Evolutionary conservation across 1,140 invertebrate species (phyloP).

Genomic region (Bombus huntii): DNA sequence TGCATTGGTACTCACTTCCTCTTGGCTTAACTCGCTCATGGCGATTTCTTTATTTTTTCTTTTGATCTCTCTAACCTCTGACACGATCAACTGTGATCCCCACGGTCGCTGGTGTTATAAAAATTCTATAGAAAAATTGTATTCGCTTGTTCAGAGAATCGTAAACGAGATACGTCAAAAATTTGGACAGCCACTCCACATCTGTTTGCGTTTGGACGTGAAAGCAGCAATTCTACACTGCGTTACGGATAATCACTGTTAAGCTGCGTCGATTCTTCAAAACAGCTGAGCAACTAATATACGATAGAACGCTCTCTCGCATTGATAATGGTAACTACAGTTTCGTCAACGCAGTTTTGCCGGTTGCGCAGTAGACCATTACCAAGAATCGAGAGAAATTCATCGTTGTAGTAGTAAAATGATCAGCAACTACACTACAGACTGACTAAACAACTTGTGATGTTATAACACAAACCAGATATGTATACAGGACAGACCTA

Average conservation of each 20-base stretch:
- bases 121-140: constrained; percentile 31
- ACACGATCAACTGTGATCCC: constrained; percentile 11
- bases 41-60: constrained; percentile 59
- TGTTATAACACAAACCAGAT: no score
- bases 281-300: constrained; percentile 76
- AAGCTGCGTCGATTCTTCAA: constrained; percentile 71
- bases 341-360: background rate
- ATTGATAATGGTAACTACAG: constrained; percentile 28
- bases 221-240: constrained; percentile 62
- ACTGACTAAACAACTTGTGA: no score
- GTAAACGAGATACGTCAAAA: constrained; percentile 74
- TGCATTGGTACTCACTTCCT: constrained; percentile 85
- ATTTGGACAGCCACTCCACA: constrained; percentile 78
- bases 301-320: constrained; percentile 48
- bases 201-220: constrained; percentile 76
- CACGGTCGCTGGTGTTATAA: constrained; percentile 18
- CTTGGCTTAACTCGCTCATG: constrained; percentile 89
- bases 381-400: background rate
- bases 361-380: background rate
- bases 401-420: background rate
- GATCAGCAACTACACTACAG: background rate
- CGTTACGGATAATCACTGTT: constrained; percentile 63
- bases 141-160: constrained; percentile 24
- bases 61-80: constrained; percentile 27
- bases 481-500: no score